Base-by-base conservation (phyloP, 2,888 invertebrate species). In the Drosophila dives region DNA sequence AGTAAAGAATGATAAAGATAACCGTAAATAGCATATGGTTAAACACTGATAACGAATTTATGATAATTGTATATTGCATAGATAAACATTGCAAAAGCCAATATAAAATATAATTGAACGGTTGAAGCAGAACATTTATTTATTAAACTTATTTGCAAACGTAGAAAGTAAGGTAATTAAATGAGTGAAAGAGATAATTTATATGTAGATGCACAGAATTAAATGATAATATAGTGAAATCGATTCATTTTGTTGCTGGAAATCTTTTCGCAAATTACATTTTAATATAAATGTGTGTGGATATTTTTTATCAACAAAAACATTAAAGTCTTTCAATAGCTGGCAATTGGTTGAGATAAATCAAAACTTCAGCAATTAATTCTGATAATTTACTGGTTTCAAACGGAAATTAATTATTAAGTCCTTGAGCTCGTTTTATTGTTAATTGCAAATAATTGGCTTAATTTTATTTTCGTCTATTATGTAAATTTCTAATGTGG, bases 401-500 rank as follows among this genome's bases (percentile, higher is more conserved):
- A 45, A 23, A 15, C 6, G 29, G 29, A 45, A 42, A 45, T 8
- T 1, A 45, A 8, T 2, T 23, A 3, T 23, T 0, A 2, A 23
- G 23, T 45, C 15, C 32, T n/a, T 15, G 11, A 26, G 1, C 11
- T 29, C 7, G 15, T 45, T 45, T 45, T 7, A 23, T 23, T 20
- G 45, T 20, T 45, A 20, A 15, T 20, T 15, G 20, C 15, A 3
- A 45, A 20, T 45, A 20, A 45, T 20, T 45, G 20, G 45, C 0
- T 15, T 45, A 7, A 7, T 15, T 40, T 40, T 11, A 8, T 15
- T 66, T 45, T 45, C 50, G 54, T 55, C 54, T 67, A 66, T 61
- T 38, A 64, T 42, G 51, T 34, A 49, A 58, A 53, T 60, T 34
- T 53, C 53, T 54, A 64, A 69, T 69, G 66, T 72, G 49, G 66